These are phyloP conservation scores for Cristatella mucedo DNA, from an alignment of 2,888 invertebrate genomes.

Conservation along the genomic window DNA sequence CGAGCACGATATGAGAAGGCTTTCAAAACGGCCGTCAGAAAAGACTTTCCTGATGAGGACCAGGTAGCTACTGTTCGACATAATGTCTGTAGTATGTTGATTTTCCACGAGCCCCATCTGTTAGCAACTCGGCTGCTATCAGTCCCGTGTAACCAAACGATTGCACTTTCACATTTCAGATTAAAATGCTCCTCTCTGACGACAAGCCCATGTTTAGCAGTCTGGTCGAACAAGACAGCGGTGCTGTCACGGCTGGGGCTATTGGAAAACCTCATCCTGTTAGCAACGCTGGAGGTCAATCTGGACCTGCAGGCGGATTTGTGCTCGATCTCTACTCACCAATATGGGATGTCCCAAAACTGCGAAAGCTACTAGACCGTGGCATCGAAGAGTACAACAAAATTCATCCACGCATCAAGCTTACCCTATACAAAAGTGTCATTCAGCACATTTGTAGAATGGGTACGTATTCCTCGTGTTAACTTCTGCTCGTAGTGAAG, in stretches of 20 bases:
- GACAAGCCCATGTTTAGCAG: constrained; percentile 31
- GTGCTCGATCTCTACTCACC: constrained; percentile 10
- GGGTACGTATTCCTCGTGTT: too few relatives aligned
- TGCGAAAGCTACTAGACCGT: constrained; percentile 19
- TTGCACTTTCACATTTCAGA: constrained; percentile 15
- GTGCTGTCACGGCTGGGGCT: constrained; percentile 31
- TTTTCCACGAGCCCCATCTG: too few relatives aligned
- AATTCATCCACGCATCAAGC: constrained; percentile 29
- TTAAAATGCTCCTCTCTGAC: constrained; percentile 21
- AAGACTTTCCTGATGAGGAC: constrained; percentile 33
- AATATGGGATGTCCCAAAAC: not conserved
- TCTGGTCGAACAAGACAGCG: constrained; percentile 33
- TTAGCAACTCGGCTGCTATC: too few relatives aligned
- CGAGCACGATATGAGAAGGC: constrained; percentile 29
- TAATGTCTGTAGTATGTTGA: too few relatives aligned
- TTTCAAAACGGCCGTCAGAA: constrained; percentile 30
- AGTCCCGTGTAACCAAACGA: too few relatives aligned
- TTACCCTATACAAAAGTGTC: constrained; percentile 29
- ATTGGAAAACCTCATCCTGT: constrained; percentile 6
- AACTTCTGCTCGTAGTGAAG: too few relatives aligned
- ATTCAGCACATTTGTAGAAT: constrained; percentile 8
- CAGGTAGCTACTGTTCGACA: constrained; percentile 17
- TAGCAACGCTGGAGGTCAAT: constrained; percentile 17
- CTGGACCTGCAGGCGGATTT: constrained; percentile 20
- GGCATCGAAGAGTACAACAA: constrained; percentile 37